These are phyloP conservation scores for Epinotia nisella DNA, from an alignment of 2,888 invertebrate species.

Conservation along the genomic window DNA sequence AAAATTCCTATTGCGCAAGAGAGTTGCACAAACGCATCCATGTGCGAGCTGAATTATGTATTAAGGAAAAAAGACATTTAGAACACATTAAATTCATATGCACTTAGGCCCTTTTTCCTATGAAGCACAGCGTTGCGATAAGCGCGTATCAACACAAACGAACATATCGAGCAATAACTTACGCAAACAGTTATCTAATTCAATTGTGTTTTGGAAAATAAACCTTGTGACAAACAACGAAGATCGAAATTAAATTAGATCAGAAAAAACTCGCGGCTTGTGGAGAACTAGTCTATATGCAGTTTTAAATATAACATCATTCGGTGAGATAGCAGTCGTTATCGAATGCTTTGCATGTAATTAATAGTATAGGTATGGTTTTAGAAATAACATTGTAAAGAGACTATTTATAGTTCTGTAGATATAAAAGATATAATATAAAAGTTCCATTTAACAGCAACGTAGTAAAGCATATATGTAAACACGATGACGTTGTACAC, in stretches of 20 bases:
- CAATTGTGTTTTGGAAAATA: neutral
- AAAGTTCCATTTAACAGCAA: too few relatives aligned
- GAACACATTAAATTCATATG: neutral
- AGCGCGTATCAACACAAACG: slow-evolving; percentile 21
- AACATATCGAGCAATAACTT: slow-evolving; percentile 16
- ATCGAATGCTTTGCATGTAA: slow-evolving; percentile 31
- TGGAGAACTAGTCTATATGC: slow-evolving; percentile 5
- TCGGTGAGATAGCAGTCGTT: slow-evolving; percentile 20
- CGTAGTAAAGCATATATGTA: neutral
- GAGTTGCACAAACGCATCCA: slow-evolving; percentile 56
- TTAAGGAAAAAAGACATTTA: slow-evolving; percentile 4
- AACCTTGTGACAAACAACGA: neutral
- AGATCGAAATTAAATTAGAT: neutral
- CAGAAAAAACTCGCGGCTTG: neutral
- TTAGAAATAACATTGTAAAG: neutral
- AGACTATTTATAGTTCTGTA: too few relatives aligned
- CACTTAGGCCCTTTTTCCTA: neutral
- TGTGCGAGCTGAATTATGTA: slow-evolving; percentile 46
- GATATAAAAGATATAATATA: too few relatives aligned
- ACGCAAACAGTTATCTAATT: slow-evolving; percentile 11
- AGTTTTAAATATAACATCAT: slow-evolving; percentile 35
- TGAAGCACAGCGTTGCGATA: slow-evolving; percentile 18
- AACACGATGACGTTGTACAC: too few relatives aligned
- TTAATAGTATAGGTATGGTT: slow-evolving; percentile 4
- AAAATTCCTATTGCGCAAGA: slow-evolving; percentile 70